A percentile compares a stretch with the other conserved stretches of the same genome.
Evolutionary conservation across 2,888 invertebrate genomes (phyloP).

Genomic region (Cephus pygmeus): DNA sequence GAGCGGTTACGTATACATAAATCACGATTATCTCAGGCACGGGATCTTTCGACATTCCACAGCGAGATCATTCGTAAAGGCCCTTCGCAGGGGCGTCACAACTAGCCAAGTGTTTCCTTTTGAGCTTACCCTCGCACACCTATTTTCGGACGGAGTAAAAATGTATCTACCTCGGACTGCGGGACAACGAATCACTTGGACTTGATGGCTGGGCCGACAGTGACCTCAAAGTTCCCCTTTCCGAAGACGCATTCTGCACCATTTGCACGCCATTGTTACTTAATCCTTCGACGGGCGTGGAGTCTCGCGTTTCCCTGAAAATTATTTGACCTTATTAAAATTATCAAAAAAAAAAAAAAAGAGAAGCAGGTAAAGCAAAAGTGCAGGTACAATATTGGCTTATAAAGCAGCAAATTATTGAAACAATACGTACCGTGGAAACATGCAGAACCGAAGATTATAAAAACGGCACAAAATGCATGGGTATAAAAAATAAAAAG

Average conservation of each 20-base stretch:
- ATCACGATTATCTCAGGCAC: slow-evolving; percentile 1
- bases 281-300: slow-evolving; percentile 60
- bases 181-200: slow-evolving; percentile 52
- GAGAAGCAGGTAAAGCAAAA: not conserved
- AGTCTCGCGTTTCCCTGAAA: slow-evolving; percentile 62
- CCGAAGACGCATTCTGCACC: slow-evolving; percentile 73
- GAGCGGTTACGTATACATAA: not conserved
- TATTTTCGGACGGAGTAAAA: slow-evolving; percentile 10
- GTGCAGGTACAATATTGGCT: not conserved
- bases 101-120: not conserved
- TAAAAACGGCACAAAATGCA: too few species aligned
- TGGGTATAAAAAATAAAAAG: too few species aligned
- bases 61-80: not conserved
- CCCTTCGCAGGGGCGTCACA: not conserved
- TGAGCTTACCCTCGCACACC: not conserved
- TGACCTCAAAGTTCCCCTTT: slow-evolving; percentile 72
- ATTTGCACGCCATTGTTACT: slow-evolving; percentile 68
- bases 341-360: slow-evolving; percentile 2
- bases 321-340: slow-evolving; percentile 17
- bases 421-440: too few species aligned
- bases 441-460: too few species aligned
- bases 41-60: not conserved
- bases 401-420: not conserved
- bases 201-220: slow-evolving; percentile 68
- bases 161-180: slow-evolving; percentile 56